Percentiles rank a stretch among this genome's conserved stretches.
Conservation (phyloP, 2,888 invertebrate genomes). For the Calephelis perditalis region DNA sequence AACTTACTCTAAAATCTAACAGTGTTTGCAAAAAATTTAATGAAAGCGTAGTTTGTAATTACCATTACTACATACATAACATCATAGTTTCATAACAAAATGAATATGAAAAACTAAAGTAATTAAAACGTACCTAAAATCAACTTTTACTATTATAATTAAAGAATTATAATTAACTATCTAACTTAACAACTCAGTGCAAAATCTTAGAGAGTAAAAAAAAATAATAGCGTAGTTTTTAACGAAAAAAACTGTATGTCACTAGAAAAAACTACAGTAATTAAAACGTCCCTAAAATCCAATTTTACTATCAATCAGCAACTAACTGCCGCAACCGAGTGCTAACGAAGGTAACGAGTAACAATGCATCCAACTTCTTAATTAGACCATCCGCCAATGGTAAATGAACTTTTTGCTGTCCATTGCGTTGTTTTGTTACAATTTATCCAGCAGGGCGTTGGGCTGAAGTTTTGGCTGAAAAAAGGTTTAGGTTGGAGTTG, state of each 20-base stretch:
- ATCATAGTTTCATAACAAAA: too few relatives aligned
- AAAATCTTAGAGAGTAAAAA: too few relatives aligned
- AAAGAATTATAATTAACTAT: too few relatives aligned
- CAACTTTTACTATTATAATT: constrained; percentile 49
- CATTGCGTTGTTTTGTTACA: constrained; percentile 8
- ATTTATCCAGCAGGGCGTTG: neutral
- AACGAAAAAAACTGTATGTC: too few relatives aligned
- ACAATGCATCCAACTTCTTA: constrained; percentile 58
- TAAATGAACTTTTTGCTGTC: constrained; percentile 37
- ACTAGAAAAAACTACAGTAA: neutral
- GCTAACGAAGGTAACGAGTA: constrained; percentile 64
- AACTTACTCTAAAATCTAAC: constrained; percentile 37
- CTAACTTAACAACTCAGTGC: constrained; percentile 52
- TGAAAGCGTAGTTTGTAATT: too few relatives aligned
- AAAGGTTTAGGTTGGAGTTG: too few relatives aligned
- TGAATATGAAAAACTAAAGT: neutral
- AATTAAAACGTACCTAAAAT: constrained; percentile 26
- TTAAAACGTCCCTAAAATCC: constrained; percentile 34
- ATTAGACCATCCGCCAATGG: constrained; percentile 55
- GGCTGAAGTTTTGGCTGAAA: neutral
- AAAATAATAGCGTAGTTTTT: too few relatives aligned
- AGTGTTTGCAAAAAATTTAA: too few relatives aligned
- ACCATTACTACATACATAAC: too few relatives aligned
- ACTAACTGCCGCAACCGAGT: constrained; percentile 54
- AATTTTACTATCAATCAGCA: constrained; percentile 62